Evolutionary conservation across 2,113 vertebrate genomes (phyloP).

Genomic region (Mionectes macconnelli): DNA sequence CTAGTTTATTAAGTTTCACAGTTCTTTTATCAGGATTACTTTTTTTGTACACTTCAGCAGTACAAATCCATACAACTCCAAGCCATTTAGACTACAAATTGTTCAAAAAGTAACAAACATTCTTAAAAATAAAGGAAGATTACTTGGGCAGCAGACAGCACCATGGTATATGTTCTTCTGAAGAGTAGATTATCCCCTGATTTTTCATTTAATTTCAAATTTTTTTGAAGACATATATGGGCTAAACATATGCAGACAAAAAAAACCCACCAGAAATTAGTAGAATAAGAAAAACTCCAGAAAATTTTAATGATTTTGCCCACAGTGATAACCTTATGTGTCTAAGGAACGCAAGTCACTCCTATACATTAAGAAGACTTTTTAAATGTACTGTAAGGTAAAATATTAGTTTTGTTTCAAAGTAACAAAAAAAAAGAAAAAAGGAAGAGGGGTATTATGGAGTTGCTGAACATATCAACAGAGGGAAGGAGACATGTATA

Average conservation of each 20-base stretch:
- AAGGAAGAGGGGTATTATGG: neutral
- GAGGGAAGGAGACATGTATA: neutral
- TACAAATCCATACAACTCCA: neutral
- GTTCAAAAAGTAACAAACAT: neutral
- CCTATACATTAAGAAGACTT: neutral
- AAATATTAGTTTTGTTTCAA: neutral
- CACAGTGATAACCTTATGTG: neutral
- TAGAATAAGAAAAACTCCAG: neutral
- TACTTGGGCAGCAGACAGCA: neutral
- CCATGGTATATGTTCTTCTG: neutral
- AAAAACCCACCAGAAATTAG: neutral
- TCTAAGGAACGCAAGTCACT: neutral
- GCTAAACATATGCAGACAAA: neutral
- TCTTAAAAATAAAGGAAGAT: neutral
- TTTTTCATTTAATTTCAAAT: neutral
- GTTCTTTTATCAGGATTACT: neutral
- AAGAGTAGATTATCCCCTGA: neutral
- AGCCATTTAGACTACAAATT: neutral
- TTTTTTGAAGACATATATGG: neutral
- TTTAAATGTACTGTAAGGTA: neutral
- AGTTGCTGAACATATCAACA: neutral
- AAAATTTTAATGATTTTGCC: neutral
- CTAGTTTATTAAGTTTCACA: neutral
- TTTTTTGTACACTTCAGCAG: neutral
- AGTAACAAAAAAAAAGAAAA: neutral